Evolutionary conservation across 2,797 vertebrate species (phyloP).

Genomic region (Pogonophryne albipinna): DNA sequence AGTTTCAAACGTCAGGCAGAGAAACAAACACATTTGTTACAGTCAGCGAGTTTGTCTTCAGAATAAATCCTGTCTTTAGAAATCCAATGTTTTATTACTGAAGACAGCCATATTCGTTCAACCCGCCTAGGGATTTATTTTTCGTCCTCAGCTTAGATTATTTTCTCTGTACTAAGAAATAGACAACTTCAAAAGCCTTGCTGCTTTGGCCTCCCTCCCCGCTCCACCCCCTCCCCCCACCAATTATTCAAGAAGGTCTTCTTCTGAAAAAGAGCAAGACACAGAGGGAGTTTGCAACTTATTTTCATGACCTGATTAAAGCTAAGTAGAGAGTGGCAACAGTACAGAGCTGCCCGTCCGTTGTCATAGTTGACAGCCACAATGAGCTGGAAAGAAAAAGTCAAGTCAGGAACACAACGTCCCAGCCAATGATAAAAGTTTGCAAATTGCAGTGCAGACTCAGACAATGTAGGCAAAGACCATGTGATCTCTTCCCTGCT

Average conservation of each 20-base stretch:
- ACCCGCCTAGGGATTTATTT: slow-evolving; percentile 20
- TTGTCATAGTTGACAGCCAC: slow-evolving; percentile 1
- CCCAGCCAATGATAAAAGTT: background rate
- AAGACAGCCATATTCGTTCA: slow-evolving; percentile 23
- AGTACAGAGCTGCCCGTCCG: slow-evolving; percentile 10
- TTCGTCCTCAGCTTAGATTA: slow-evolving; percentile 43
- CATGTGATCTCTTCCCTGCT: too few species aligned
- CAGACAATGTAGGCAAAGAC: background rate
- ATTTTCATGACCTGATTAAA: slow-evolving; percentile 68
- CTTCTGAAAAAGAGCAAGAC: slow-evolving; percentile 36
- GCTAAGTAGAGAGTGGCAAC: slow-evolving; percentile 39
- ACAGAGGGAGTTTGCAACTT: slow-evolving; percentile 56
- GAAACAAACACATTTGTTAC: slow-evolving; percentile 28
- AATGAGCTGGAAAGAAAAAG: background rate
- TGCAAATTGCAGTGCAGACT: background rate
- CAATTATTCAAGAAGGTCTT: slow-evolving; percentile 73
- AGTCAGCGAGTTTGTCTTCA: slow-evolving; percentile 31
- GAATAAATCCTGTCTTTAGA: slow-evolving; percentile 27
- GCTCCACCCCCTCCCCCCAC: slow-evolving; percentile 23
- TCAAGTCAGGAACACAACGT: too few species aligned
- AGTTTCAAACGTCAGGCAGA: too few species aligned
- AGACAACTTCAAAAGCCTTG: slow-evolving; percentile 65
- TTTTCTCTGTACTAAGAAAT: slow-evolving; percentile 40
- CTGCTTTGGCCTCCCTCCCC: slow-evolving; percentile 38
- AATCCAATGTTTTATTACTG: slow-evolving; percentile 34